Percentiles rank a stretch among this genome's conserved stretches.
These are phyloP conservation scores for Orthonychiurus folsomi DNA, from an alignment of 2,888 invertebrate genomes.

Conservation along the genomic window DNA sequence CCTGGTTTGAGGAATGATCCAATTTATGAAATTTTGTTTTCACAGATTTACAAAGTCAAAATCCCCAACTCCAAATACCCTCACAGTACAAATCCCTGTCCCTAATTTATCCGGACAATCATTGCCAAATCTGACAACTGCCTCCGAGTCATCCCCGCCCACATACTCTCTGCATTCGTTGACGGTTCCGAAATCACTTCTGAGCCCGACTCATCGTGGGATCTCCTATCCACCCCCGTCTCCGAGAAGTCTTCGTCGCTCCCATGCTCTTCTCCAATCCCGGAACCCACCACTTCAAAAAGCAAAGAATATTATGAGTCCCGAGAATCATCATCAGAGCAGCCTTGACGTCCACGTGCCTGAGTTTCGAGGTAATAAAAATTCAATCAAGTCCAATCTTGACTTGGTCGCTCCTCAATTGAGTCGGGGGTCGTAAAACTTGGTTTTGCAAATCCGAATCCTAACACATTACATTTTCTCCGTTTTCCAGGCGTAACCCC, in stretches of 20 bases:
- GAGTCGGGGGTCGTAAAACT: not conserved
- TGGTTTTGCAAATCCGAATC: too few species aligned
- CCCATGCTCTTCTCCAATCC: conserved; percentile 41
- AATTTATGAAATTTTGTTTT: too few species aligned
- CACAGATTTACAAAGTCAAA: conserved; percentile 39
- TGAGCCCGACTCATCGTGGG: conserved; percentile 49
- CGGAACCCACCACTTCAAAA: conserved; percentile 67
- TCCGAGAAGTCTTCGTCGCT: conserved; percentile 45
- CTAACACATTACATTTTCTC: too few species aligned
- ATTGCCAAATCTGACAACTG: conserved; percentile 60
- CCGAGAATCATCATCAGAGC: conserved; percentile 6
- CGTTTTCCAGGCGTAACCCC: conserved; percentile 25
- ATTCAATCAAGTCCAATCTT: not conserved
- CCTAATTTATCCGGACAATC: conserved; percentile 58
- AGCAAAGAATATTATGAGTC: conserved; percentile 50
- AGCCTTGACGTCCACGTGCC: conserved; percentile 49
- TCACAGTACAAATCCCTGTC: conserved; percentile 56
- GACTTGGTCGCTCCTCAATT: not conserved
- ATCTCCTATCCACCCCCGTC: conserved; percentile 77
- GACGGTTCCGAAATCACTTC: conserved; percentile 45
- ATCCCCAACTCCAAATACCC: conserved; percentile 58
- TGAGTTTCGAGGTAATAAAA: conserved; percentile 46
- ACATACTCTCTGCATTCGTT: conserved; percentile 46
- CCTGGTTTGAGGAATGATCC: too few species aligned
- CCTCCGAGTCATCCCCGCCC: conserved; percentile 44